Conservation (phyloP, 2,888 invertebrate species). For the Xanthostigma xanthostigma region DNA sequence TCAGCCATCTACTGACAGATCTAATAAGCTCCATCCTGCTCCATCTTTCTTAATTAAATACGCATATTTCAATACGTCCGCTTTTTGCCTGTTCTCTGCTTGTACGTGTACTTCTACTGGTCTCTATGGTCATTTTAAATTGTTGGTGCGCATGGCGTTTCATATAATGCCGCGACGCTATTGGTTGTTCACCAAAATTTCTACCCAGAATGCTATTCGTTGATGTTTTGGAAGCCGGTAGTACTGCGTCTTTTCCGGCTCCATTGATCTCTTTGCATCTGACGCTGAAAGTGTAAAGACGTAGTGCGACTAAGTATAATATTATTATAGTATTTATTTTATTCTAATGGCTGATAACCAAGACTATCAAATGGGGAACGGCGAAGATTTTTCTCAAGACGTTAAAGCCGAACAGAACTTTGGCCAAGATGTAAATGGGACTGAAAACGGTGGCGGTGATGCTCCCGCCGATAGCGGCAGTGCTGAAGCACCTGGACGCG, state of each 20-base stretch:
- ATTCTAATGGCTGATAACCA: constrained; percentile 37
- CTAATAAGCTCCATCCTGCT: too few relatives aligned
- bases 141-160: not conserved
- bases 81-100: not conserved
- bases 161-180: not conserved
- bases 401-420: constrained; percentile 43
- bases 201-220: constrained; percentile 3
- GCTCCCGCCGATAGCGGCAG: constrained; percentile 52
- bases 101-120: not conserved
- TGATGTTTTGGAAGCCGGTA: not conserved
- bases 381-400: constrained; percentile 67
- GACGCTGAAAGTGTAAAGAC: constrained; percentile 1
- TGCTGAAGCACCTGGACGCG: constrained; percentile 61
- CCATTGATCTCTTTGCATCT: constrained; percentile 1
- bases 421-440: constrained; percentile 38
- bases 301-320: not conserved
- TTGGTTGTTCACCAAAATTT: not conserved
- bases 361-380: constrained; percentile 57
- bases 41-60: too few relatives aligned
- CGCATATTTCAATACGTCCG: too few relatives aligned
- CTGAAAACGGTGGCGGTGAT: constrained; percentile 51
- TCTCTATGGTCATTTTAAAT: not conserved
- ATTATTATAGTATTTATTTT: constrained; percentile 27
- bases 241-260: constrained; percentile 7
- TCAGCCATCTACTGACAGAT: too few relatives aligned